phyloP scores from a whole-genome alignment of 2,797 vertebrate genomes.

The Scolopax rusticola region DNA sequence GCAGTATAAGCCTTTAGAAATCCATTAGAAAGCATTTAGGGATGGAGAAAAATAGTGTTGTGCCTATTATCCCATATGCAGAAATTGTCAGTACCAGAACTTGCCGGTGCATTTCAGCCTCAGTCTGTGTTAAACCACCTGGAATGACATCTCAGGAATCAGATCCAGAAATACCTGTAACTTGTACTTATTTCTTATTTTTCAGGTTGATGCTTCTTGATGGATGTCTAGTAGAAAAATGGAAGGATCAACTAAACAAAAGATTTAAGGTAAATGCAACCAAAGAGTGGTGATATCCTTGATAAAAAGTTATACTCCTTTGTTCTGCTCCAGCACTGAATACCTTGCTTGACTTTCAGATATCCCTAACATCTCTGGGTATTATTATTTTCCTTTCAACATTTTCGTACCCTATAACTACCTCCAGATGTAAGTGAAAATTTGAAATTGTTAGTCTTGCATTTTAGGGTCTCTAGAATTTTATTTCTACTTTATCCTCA shows the following conservation, averaged over 20 bases:
- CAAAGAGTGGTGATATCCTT: not conserved
- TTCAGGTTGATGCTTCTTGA: slow-evolving; percentile 87
- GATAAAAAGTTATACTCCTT: not conserved
- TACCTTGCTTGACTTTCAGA: not conserved
- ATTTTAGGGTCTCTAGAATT: not conserved
- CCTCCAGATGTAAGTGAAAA: not conserved
- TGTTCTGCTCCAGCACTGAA: not conserved
- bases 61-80: not conserved
- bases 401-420: not conserved
- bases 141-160: not conserved
- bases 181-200: not conserved
- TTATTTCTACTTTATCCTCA: not conserved
- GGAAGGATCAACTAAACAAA: slow-evolving; percentile 84
- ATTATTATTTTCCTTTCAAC: not conserved
- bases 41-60: not conserved
- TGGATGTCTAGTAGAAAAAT: slow-evolving; percentile 86
- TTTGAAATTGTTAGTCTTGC: not conserved
- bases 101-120: not conserved
- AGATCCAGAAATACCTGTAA: not conserved
- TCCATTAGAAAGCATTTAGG: not conserved
- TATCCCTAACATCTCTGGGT: not conserved
- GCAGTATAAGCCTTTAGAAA: not conserved
- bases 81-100: not conserved
- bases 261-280: slow-evolving; percentile 81
- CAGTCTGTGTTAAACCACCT: not conserved